Evolutionary conservation across 2,113 vertebrate genomes (phyloP).

Genomic region (Limnothrissa miodon): DNA sequence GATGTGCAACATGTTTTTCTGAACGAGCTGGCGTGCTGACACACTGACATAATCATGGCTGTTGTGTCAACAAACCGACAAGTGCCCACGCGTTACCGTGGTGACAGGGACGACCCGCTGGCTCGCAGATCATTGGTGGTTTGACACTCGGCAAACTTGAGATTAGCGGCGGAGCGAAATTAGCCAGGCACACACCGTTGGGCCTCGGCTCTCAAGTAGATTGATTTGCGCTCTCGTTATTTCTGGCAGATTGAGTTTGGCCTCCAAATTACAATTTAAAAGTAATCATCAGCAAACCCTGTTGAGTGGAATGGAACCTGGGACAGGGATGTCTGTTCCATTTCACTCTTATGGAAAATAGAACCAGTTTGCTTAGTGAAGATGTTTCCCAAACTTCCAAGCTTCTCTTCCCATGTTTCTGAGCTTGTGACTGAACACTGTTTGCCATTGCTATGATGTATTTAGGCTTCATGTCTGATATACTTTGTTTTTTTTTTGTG

Average conservation of each 20-base stretch:
- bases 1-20: slow-evolving; percentile 21
- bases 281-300: not conserved
- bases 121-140: not conserved
- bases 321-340: not conserved
- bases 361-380: not conserved
- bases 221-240: not conserved
- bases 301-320: not conserved
- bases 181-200: not conserved
- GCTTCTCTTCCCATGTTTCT: slow-evolving; percentile 53
- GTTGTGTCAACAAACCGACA: slow-evolving; percentile 46
- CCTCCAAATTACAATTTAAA: not conserved
- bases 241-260: not conserved
- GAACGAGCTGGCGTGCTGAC: slow-evolving; percentile 21
- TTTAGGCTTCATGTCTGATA: not conserved
- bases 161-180: not conserved
- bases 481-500: not conserved
- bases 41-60: slow-evolving; percentile 43
- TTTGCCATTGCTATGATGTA: not conserved
- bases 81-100: slow-evolving; percentile 32
- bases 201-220: not conserved
- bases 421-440: not conserved
- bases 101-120: slow-evolving; percentile 3
- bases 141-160: not conserved
- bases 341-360: not conserved
- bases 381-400: slow-evolving; percentile 57